Evolutionary conservation across 2,888 invertebrate genomes (phyloP).

Genomic region (Nemotelus nigrinus): DNA sequence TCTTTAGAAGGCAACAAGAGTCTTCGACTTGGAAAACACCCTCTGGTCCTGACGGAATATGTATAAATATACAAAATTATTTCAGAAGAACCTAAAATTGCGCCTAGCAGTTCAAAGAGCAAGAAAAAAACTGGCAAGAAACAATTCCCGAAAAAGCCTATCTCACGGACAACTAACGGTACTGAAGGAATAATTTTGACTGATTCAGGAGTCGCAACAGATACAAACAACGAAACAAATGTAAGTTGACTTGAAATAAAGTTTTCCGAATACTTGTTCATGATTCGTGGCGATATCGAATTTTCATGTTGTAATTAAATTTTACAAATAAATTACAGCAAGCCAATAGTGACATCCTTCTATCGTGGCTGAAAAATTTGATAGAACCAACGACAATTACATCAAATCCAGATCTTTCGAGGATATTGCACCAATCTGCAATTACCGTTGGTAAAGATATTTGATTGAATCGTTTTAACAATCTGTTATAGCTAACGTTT

Average conservation of each 20-base stretch:
- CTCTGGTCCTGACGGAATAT: no score
- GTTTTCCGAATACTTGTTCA: no score
- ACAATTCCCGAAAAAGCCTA: no score
- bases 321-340: not conserved
- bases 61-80: no score
- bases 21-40: no score
- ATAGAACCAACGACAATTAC: not conserved
- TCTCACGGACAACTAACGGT: not conserved
- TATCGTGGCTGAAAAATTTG: conserved; percentile 37
- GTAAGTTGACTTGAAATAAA: not conserved
- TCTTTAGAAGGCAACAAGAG: no score
- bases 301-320: no score
- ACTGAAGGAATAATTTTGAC: not conserved
- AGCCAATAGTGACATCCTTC: conserved; percentile 4
- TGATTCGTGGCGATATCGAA: no score
- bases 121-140: no score
- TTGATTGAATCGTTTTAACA: not conserved
- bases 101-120: no score
- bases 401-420: conserved; percentile 11
- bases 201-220: not conserved
- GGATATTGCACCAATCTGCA: conserved; percentile 3
- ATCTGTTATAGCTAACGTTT: not conserved
- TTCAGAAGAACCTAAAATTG: no score
- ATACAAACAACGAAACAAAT: conserved; percentile 34
- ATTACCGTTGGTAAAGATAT: conserved; percentile 32